A percentile compares a stretch with the other conserved stretches of the same genome.
These are phyloP conservation scores for Enteromius treurensis DNA, from an alignment of 2,797 vertebrate species.

Conservation along the genomic window DNA sequence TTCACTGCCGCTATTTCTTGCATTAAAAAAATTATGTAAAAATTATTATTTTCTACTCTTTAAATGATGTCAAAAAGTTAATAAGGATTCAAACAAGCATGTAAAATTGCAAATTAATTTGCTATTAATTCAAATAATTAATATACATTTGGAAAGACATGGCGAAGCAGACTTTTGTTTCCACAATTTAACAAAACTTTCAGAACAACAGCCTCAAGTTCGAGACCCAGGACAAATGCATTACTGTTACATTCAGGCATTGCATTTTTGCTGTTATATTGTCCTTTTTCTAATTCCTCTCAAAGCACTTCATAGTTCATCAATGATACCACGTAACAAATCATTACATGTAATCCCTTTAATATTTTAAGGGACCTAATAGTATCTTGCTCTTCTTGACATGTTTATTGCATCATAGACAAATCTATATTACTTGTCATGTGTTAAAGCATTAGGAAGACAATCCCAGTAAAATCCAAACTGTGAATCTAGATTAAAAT, in stretches of 20 bases:
- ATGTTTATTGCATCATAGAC: slow-evolving; percentile 18
- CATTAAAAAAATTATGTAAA: too few species aligned
- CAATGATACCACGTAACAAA: neutral
- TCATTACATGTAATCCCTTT: neutral
- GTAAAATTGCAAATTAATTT: neutral
- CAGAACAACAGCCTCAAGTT: slow-evolving; percentile 1
- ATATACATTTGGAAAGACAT: neutral
- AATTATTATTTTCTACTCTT: neutral
- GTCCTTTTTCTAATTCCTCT: neutral
- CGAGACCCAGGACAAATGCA: neutral
- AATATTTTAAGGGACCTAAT: neutral
- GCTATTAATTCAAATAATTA: neutral
- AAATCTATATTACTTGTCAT: neutral
- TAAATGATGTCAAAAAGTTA: neutral
- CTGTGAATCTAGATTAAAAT: neutral
- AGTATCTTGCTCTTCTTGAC: neutral
- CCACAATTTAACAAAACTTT: neutral
- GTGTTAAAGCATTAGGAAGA: neutral
- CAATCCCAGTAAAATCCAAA: neutral
- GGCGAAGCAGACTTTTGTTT: neutral
- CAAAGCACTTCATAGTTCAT: neutral
- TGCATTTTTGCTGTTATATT: neutral
- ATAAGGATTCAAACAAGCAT: neutral
- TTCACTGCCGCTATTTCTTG: neutral
- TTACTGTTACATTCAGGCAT: neutral